phyloP scores from a whole-genome alignment of 2,797 vertebrate species.

The Lycodopsis pacificus region DNA sequence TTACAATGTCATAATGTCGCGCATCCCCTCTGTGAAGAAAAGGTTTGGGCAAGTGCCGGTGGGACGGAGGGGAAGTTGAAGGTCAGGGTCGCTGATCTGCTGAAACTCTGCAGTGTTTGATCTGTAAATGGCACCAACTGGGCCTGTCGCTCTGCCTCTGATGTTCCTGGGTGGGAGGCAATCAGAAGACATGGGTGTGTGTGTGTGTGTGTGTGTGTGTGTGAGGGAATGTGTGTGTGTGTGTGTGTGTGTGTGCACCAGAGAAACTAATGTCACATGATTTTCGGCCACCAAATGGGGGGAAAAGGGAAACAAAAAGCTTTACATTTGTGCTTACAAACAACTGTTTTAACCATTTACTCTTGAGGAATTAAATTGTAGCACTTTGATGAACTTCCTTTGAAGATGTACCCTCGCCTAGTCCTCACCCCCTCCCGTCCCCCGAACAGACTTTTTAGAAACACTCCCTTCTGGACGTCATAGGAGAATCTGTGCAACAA shows the following conservation, averaged over 20 bases:
- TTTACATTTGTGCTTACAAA: slow-evolving; percentile 65
- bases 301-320: slow-evolving; percentile 23
- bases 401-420: slow-evolving; percentile 64
- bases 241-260: slow-evolving; percentile 23
- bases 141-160: slow-evolving; percentile 61
- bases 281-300: slow-evolving; percentile 43
- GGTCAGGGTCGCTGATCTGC: slow-evolving; percentile 75
- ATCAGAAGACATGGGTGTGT: slow-evolving; percentile 50
- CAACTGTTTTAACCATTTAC: slow-evolving; percentile 66
- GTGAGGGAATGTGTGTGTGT: slow-evolving; percentile 7
- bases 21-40: slow-evolving; percentile 57
- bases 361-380: slow-evolving; percentile 70
- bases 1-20: slow-evolving; percentile 45
- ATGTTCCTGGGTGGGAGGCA: slow-evolving; percentile 64
- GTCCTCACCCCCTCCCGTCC: slow-evolving; percentile 38
- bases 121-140: slow-evolving; percentile 79
- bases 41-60: slow-evolving; percentile 58
- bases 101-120: slow-evolving; percentile 74
- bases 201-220: slow-evolving; percentile 35
- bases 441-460: slow-evolving; percentile 69
- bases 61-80: slow-evolving; percentile 65
- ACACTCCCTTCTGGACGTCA: slow-evolving; percentile 68
- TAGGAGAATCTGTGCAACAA: slow-evolving; percentile 68
- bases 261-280: slow-evolving; percentile 35
- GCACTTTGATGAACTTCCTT: slow-evolving; percentile 75